Conservation (phyloP, 2,888 invertebrate species). For the Dione vanillae region DNA sequence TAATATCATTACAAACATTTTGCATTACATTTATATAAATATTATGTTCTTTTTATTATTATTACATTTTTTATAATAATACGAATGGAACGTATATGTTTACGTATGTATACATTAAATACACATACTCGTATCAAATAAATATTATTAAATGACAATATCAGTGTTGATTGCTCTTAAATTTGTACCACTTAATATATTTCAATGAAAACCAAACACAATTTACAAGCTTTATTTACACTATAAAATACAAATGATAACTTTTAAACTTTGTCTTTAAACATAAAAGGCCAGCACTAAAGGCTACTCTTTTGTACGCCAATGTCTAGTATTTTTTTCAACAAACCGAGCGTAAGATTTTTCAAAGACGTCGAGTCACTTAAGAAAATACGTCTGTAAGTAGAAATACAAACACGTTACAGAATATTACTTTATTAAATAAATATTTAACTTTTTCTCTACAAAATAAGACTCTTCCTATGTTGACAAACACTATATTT, state of each 20-base stretch:
- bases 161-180: not conserved
- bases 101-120: no score
- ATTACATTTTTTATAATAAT: no score
- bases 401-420: conserved; percentile 7
- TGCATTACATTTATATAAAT: no score
- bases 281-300: conserved; percentile 20
- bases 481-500: not conserved
- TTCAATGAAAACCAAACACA: not conserved
- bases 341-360: conserved; percentile 14
- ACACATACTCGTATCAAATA: not conserved
- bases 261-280: conserved; percentile 24
- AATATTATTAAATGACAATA: not conserved
- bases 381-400: conserved; percentile 23
- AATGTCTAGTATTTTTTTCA: conserved; percentile 31
- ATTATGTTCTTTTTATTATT: no score
- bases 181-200: not conserved
- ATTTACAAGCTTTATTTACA: not conserved
- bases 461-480: conserved; percentile 11
- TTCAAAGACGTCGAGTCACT: conserved; percentile 19
- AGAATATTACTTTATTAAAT: conserved; percentile 3
- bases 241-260: conserved; percentile 17
- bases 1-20: no score
- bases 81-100: no score
- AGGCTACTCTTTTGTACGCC: conserved; percentile 31
- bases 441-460: conserved; percentile 12